phyloP scores from a whole-genome alignment of 2,797 vertebrate genomes.

The Remorina albescens region DNA sequence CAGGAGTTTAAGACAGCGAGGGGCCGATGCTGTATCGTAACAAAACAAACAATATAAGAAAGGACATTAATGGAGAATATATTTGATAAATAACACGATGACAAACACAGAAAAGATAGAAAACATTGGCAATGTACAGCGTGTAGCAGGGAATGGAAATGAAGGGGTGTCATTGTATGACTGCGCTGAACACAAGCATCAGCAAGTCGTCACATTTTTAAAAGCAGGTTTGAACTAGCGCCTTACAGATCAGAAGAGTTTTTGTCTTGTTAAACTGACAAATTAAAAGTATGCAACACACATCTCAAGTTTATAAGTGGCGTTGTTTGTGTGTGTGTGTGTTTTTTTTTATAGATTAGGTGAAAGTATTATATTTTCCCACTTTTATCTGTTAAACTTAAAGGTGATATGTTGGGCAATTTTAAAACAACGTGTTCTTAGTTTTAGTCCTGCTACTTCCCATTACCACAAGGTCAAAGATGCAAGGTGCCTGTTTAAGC shows the following conservation, averaged over 20 bases:
- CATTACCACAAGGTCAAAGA: background rate
- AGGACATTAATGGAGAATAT: conserved; percentile 2
- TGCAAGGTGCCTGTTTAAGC: background rate
- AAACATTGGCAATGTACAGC: conserved; percentile 53
- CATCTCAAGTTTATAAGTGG: background rate
- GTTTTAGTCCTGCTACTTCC: background rate
- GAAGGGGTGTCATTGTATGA: background rate
- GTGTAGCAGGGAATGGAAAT: conserved; percentile 53
- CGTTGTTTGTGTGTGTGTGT: background rate
- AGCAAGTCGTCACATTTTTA: background rate
- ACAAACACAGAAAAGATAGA: conserved; percentile 14
- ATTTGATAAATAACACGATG: conserved; percentile 59
- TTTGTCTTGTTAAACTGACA: background rate
- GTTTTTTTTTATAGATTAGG: no score
- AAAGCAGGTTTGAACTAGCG: conserved; percentile 2
- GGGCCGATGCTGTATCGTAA: background rate
- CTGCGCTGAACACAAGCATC: background rate
- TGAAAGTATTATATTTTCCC: no score
- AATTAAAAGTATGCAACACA: no score
- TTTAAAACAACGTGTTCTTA: background rate
- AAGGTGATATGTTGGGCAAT: conserved; percentile 9
- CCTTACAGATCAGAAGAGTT: background rate
- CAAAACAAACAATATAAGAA: conserved; percentile 11
- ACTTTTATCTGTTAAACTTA: background rate
- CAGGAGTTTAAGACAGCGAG: background rate